A percentile compares a stretch with the other conserved stretches of the same genome.
Evolutionary conservation across 2,888 invertebrate genomes (phyloP).

Genomic region (Diarsia mendica): DNA sequence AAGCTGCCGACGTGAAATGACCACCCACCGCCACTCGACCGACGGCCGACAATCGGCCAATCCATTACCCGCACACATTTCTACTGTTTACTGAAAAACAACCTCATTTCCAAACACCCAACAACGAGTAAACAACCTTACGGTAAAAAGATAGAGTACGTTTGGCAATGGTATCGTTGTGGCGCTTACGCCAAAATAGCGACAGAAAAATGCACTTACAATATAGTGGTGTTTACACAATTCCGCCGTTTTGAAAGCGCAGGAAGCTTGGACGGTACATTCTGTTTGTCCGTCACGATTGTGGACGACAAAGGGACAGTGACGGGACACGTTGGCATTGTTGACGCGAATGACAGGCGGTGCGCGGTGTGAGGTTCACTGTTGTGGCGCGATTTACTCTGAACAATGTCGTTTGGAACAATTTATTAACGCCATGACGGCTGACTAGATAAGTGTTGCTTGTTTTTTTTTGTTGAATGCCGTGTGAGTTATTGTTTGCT

Average conservation of each 20-base stretch:
- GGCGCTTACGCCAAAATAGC: constrained; percentile 43
- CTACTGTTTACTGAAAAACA: constrained; percentile 60
- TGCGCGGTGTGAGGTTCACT: constrained; percentile 72
- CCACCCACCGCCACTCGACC: constrained; percentile 81
- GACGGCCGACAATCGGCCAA: constrained; percentile 80
- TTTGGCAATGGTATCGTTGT: constrained; percentile 14
- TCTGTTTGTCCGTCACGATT: constrained; percentile 82
- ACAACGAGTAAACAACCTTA: constrained; percentile 45
- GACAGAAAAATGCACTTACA: constrained; percentile 70
- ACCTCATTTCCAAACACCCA: constrained; percentile 41
- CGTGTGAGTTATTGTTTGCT: constrained; percentile 29
- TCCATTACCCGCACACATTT: constrained; percentile 81
- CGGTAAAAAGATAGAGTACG: fast-evolving
- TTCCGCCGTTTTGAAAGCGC: constrained; percentile 82
- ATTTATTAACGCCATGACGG: constrained; percentile 68
- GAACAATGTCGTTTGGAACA: constrained; percentile 65
- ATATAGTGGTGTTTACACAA: constrained; percentile 79
- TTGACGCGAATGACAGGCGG: constrained; percentile 62
- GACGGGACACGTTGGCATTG: constrained; percentile 74
- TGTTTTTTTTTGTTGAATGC: constrained; percentile 30
- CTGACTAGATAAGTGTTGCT: constrained; percentile 40
- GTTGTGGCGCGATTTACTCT: constrained; percentile 65
- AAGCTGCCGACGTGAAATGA: constrained; percentile 80
- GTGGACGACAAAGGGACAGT: constrained; percentile 73
- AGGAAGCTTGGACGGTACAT: constrained; percentile 81